Evolutionary conservation across 2,888 invertebrate species (phyloP).

Genomic region (Drosophila emarginata): DNA sequence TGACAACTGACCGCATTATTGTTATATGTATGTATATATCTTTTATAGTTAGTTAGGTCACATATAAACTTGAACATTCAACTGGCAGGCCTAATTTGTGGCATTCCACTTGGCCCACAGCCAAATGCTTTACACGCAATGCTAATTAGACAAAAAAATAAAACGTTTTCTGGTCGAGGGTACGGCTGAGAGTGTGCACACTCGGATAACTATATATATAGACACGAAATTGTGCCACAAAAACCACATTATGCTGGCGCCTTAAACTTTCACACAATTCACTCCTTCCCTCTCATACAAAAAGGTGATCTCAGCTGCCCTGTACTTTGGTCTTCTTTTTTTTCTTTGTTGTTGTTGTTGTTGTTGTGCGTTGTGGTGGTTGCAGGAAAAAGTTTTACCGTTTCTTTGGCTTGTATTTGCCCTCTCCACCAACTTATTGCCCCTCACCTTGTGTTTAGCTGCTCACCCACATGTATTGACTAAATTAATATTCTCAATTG

Average conservation of each 20-base stretch:
- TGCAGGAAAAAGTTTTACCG: constrained; percentile 67
- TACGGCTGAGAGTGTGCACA: too few species aligned
- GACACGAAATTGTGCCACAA: constrained; percentile 65
- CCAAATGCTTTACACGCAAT: constrained; percentile 67
- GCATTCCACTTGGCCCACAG: constrained; percentile 73
- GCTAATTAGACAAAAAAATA: constrained; percentile 64
- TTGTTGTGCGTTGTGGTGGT: constrained; percentile 56
- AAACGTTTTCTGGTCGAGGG: constrained; percentile 12
- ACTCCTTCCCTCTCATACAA: neutral
- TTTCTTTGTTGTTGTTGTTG: constrained; percentile 8
- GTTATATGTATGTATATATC: constrained; percentile 23
- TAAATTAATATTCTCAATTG: constrained; percentile 79
- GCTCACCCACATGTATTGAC: constrained; percentile 76
- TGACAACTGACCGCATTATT: constrained; percentile 74
- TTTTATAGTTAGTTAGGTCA: neutral
- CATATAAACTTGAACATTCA: neutral
- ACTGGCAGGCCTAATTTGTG: constrained; percentile 15
- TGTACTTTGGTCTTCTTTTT: constrained; percentile 1
- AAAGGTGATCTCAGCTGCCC: constrained; percentile 4
- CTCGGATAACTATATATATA: constrained; percentile 61
- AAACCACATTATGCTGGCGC: constrained; percentile 74
- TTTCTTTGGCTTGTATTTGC: constrained; percentile 60
- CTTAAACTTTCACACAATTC: constrained; percentile 27
- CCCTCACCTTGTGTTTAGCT: constrained; percentile 45
- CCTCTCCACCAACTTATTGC: constrained; percentile 45